Evolutionary conservation across 2,888 invertebrate species (phyloP), one percentile per base, ranked within the genome.

Genomic region (Hybos culiciformis): DNA sequence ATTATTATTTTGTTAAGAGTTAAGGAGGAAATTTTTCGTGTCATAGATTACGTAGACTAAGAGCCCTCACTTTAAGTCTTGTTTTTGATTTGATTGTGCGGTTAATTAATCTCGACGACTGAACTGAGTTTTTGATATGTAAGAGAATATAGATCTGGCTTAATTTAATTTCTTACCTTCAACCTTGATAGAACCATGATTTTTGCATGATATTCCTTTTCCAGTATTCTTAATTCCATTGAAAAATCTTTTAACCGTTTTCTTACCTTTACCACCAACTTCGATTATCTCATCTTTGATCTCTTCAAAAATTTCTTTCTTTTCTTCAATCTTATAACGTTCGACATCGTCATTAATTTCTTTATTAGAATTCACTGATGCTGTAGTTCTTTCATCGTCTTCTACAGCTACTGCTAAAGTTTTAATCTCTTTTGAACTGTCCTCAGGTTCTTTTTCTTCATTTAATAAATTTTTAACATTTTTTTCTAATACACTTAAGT

Each of bases 381-480:
- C 64, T 2, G 66, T 65, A 9, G 64, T 65, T 2, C 62, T 54
- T 43, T 66, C 66, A 44, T 65, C 64, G 14, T 53, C 53, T 19
- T 53, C 53, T 7, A 31, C 26, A 7, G 14, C 33, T n/a, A 29
- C 3, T 5, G n/a, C n/a, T 29, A 29, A 29, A 20, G 34, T 37
- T 24, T 46, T 44, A 24, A 39, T 17, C 7, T 44, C 46, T 18
- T 32, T 36, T 6, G 46, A 46, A 14, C 5, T 31, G n/a, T 41
- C 45, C 14, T 48, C 41, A 3, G 45, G 41, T 29, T 12, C 4
- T 29, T 29, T 29, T 29, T 29, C n/a, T n/a, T 29, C 29, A 29
- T 29, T 29, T n/a, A n/a, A n/a, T 2, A 29, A 29, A n/a, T 29
- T 29, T 29, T 29, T 29, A 4, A 29, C n/a, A 5, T n/a, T n/a